Base-by-base conservation (phyloP, 2,113 vertebrate species). In the Litocranius walleri region DNA sequence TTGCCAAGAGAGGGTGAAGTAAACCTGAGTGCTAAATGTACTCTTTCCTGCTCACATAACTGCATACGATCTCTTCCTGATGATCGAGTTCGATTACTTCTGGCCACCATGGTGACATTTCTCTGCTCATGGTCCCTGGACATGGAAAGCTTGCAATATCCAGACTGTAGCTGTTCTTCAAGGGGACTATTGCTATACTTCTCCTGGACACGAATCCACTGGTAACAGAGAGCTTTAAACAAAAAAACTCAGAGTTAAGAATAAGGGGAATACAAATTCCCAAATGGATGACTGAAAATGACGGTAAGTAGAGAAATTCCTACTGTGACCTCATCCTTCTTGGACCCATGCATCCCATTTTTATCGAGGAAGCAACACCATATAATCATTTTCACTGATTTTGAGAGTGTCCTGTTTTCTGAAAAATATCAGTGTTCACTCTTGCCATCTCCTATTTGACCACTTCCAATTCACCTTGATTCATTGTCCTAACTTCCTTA, bases 121-220 rank as follows among this genome's bases (percentile, higher is more conserved):
- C 50, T n/a, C 43, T 64, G 29, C 13, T 48, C 36, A 62, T 78
- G 17, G 8, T 23, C 25, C 43, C 21, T 3, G 16, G 6, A 21
- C 17, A 82, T 27, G 13, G 19, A 33, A 2, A 77, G 4, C 2
- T 9, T 62, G 19, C 36, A 43, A 27, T 11, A n/a, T 30, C n/a
- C 33, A 62, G 16, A 9, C 6, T 21, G 7, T 3, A 88, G 7
- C 30, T 23, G 1, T 10, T 57, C 6, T 30, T 45, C 30, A 56
- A 84, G 4, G 3, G 5, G 7, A 52, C 15, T 67, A 3, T 48
- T 45, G 13, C 3, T 5, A 5, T 62, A 30, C 8, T 85, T 25
- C 71, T 88, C 1, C 15, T 23, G 50, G 5, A 52, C 30, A 71
- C 0, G 5, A 36, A 16, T 0, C 0, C 14, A 52, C 7, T 52